phyloP scores from a whole-genome alignment of 35 echinoderm and acorn worm species.

The Anneissia japonica region DNA sequence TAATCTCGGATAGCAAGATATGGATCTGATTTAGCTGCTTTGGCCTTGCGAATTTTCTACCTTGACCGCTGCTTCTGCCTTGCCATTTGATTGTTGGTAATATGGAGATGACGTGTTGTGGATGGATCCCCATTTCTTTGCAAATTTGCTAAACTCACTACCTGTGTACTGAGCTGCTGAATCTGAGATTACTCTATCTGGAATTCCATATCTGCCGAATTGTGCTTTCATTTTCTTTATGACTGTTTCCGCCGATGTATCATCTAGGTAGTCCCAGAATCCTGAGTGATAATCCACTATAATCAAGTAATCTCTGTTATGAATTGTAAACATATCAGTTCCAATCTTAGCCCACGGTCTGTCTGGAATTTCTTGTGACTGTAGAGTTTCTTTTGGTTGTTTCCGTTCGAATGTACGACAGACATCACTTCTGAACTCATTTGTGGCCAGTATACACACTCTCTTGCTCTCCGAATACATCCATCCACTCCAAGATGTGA shows the following conservation, averaged over 20 bases:
- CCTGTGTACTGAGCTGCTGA: conserved; percentile 35
- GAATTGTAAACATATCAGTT: conserved; percentile 41
- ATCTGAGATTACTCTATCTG: conserved; percentile 33
- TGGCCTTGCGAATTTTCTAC: conserved; percentile 22
- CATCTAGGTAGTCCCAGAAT: conserved; percentile 34
- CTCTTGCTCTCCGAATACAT: conserved; percentile 13
- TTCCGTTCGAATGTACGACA: conserved; percentile 16
- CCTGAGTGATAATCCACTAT: conserved; percentile 30
- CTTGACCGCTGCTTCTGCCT: conserved; percentile 20
- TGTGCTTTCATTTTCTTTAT: conserved; percentile 20
- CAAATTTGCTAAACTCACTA: conserved; percentile 20
- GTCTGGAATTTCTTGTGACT: conserved; percentile 37
- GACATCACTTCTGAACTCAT: conserved; percentile 44
- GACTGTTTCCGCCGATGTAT: conserved; percentile 16
- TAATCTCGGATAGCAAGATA: conserved; percentile 34
- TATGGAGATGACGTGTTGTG: conserved; percentile 32
- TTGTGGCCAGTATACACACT: conserved; percentile 23
- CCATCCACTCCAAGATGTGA: conserved; percentile 18
- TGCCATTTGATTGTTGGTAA: conserved; percentile 52
- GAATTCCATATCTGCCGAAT: conserved; percentile 38
- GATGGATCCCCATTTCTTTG: conserved; percentile 15
- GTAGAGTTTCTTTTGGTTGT: conserved; percentile 45
- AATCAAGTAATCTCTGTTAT: background rate
- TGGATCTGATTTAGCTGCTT: conserved; percentile 8
- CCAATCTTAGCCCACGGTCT: conserved; percentile 66